Conservation (phyloP, 2,888 invertebrate genomes). For the Troilus luridus region DNA sequence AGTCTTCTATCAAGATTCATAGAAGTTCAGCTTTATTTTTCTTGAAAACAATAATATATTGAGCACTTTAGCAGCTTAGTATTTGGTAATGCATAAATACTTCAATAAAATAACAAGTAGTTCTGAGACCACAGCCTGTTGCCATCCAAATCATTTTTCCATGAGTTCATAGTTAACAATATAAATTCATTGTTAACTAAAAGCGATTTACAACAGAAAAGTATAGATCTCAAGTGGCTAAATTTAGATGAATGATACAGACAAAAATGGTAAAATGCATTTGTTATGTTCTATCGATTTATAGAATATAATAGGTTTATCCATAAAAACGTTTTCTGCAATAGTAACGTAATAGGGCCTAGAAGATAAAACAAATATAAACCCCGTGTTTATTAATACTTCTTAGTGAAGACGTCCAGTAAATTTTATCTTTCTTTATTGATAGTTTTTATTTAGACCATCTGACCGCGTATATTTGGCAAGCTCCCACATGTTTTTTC, state of each 20-base stretch:
- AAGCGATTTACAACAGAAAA: too few relatives aligned
- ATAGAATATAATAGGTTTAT: not conserved
- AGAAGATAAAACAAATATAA: not conserved
- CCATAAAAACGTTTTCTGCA: not conserved
- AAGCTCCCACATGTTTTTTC: slow-evolving; percentile 6
- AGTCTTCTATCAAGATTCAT: too few relatives aligned
- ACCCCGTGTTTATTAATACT: not conserved
- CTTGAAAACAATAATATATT: too few relatives aligned
- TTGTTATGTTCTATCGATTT: not conserved
- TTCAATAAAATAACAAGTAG: too few relatives aligned
- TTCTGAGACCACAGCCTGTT: too few relatives aligned
- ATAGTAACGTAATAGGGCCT: not conserved
- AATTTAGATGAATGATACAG: not conserved
- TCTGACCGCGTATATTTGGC: slow-evolving; percentile 33
- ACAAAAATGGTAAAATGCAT: not conserved
- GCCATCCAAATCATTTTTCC: too few relatives aligned
- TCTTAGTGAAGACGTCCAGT: not conserved
- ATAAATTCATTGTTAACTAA: too few relatives aligned
- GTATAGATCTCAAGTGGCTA: not conserved
- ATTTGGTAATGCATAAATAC: too few relatives aligned
- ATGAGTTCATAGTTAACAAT: too few relatives aligned
- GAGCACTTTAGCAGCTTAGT: too few relatives aligned
- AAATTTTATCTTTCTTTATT: slow-evolving; percentile 21
- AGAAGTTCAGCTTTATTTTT: too few relatives aligned
- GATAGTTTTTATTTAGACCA: slow-evolving; percentile 36